These are phyloP conservation scores for Archips crataeganus DNA, from an alignment of 2,888 invertebrate genomes.

Conservation along the genomic window DNA sequence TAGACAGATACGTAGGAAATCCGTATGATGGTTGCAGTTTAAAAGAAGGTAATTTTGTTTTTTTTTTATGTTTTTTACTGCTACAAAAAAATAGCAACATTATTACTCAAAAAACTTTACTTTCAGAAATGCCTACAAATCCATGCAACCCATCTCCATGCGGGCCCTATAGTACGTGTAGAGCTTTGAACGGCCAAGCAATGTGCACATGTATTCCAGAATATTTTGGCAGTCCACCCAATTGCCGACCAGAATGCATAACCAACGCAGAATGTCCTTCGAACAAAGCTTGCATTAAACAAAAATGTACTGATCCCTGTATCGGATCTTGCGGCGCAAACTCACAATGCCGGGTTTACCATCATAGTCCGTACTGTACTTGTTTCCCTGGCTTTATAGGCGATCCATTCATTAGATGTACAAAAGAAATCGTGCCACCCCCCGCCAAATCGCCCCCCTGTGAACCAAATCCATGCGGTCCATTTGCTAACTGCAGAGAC, in stretches of 20 bases:
- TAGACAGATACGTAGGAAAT: conserved; percentile 88
- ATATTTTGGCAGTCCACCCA: conserved; percentile 90
- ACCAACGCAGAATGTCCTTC: conserved; percentile 92
- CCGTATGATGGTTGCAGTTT: conserved; percentile 84
- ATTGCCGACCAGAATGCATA: conserved; percentile 92
- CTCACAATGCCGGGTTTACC: conserved; percentile 89
- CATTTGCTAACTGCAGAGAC: conserved; percentile 87
- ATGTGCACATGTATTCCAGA: conserved; percentile 89
- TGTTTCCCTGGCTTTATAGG: conserved; percentile 90
- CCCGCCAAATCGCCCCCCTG: conserved; percentile 85
- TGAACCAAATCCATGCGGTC: conserved; percentile 89
- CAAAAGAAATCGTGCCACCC: conserved; percentile 76
- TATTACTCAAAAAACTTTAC: conserved; percentile 12
- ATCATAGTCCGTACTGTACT: conserved; percentile 90
- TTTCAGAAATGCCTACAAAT: conserved; percentile 78
- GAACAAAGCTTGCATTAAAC: conserved; percentile 90
- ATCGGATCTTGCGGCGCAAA: conserved; percentile 89
- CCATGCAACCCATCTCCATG: conserved; percentile 92
- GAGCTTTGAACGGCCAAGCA: conserved; percentile 87
- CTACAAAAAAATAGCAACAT: not conserved
- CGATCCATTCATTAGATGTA: conserved; percentile 89
- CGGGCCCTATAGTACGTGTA: conserved; percentile 91
- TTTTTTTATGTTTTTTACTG: not conserved
- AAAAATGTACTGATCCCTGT: conserved; percentile 93
- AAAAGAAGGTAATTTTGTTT: conserved; percentile 64